Evolutionary conservation across 2,113 vertebrate species (phyloP).

Genomic region (Zosterops borbonicus): DNA sequence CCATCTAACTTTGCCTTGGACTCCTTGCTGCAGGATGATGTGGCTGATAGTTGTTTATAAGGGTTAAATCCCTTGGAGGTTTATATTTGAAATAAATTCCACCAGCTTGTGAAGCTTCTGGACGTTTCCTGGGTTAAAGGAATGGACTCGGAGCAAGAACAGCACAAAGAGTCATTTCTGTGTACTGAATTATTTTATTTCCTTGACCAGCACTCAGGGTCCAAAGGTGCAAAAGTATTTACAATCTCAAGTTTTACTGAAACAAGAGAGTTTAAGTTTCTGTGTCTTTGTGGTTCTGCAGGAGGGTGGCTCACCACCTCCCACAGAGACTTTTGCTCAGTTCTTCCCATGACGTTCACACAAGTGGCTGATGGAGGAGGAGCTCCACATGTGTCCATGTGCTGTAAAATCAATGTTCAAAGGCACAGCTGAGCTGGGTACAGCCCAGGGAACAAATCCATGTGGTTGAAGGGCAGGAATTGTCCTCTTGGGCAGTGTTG

Average conservation of each 20-base stretch:
- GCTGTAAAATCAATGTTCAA: neutral
- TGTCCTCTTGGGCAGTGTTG: neutral
- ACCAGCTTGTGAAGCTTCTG: neutral
- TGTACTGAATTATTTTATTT: neutral
- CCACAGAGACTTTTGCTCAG: neutral
- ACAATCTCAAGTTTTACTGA: neutral
- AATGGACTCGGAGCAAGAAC: neutral
- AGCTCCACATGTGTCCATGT: rapidly evolving
- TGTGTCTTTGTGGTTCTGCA: neutral
- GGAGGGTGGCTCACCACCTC: neutral
- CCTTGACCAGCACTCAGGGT: neutral
- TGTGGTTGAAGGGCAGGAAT: neutral
- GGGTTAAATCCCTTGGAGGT: neutral
- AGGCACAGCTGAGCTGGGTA: neutral
- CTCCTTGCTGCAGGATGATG: neutral
- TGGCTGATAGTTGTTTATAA: neutral
- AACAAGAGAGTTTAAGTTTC: neutral
- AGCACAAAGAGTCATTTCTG: neutral
- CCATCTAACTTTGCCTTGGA: neutral
- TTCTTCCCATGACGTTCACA: neutral
- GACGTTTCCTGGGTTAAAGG: neutral
- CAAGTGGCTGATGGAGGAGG: neutral
- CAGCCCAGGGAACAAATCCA: neutral
- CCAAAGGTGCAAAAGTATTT: neutral
- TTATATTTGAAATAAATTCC: neutral